These are phyloP conservation scores for Aphrophora alni DNA, from an alignment of 2,888 invertebrate genomes.

Conservation along the genomic window DNA sequence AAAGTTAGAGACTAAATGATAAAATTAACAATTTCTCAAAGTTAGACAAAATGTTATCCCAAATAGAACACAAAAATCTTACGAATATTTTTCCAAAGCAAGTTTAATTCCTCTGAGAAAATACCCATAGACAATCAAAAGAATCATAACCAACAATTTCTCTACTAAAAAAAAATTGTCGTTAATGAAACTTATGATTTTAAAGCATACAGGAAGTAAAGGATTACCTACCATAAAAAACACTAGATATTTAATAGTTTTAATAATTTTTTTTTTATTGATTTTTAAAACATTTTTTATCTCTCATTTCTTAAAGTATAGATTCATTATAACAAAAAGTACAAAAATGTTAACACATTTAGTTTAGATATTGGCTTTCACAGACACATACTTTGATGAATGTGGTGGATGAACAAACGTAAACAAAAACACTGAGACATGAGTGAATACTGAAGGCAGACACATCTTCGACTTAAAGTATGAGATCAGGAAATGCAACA, in stretches of 20 bases:
- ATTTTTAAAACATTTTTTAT: constrained; percentile 24
- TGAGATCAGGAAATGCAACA: constrained; percentile 33
- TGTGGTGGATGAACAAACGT: constrained; percentile 20
- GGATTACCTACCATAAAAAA: neutral
- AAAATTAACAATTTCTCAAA: too few species aligned
- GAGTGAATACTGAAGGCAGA: constrained; percentile 7
- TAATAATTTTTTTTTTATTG: constrained; percentile 38
- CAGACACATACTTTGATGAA: constrained; percentile 34
- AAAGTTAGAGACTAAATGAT: too few species aligned
- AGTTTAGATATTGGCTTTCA: constrained; percentile 14
- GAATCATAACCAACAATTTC: neutral
- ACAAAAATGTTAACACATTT: constrained; percentile 46
- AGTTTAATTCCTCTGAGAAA: neutral
- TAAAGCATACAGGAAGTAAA: neutral
- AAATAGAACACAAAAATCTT: too few species aligned
- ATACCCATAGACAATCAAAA: neutral
- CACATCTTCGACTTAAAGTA: constrained; percentile 9
- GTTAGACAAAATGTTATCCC: too few species aligned
- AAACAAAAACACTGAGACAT: constrained; percentile 24
- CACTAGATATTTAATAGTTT: neutral
- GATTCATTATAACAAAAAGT: constrained; percentile 48
- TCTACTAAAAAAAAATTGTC: neutral
- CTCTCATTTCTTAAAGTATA: constrained; percentile 36
- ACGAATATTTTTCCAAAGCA: neutral
- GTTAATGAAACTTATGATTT: neutral